Percentiles rank a stretch among this genome's conserved stretches.
Conservation (phyloP, 2,797 vertebrate genomes). For the Loris lydekkerianus region DNA sequence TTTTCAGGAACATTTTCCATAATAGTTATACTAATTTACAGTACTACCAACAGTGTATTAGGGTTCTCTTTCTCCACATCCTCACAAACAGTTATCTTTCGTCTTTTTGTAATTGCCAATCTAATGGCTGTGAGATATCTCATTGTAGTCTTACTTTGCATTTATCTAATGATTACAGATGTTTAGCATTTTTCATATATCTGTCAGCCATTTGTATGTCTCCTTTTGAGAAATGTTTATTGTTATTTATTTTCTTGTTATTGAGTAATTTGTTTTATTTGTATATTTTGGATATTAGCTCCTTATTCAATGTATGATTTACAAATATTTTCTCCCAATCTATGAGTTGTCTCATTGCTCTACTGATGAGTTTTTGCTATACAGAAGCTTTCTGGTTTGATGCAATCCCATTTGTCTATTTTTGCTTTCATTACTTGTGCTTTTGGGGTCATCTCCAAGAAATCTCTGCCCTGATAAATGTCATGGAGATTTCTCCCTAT, state of each 20-base stretch:
- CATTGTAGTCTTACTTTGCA: neutral
- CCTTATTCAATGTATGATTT: neutral
- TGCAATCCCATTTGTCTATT: neutral
- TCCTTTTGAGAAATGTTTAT: neutral
- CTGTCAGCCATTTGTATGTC: neutral
- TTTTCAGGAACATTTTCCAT: neutral
- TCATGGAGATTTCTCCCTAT: neutral
- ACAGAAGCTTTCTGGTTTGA: neutral
- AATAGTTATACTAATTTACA: neutral
- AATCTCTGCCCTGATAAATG: neutral
- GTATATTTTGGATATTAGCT: neutral
- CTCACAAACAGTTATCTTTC: neutral
- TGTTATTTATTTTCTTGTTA: neutral
- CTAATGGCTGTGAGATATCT: neutral
- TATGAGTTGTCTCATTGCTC: neutral
- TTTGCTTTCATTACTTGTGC: neutral
- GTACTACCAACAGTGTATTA: neutral
- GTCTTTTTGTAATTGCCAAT: neutral
- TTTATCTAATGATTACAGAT: neutral
- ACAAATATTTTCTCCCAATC: neutral
- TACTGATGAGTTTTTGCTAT: neutral
- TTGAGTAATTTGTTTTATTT: neutral
- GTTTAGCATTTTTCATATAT: neutral
- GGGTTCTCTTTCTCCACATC: neutral
- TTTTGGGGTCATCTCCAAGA: neutral